Percentiles rank a stretch among this genome's conserved stretches.
These are phyloP conservation scores for Nothocercus julius DNA, from an alignment of 2,113 vertebrate species.

Conservation along the genomic window DNA sequence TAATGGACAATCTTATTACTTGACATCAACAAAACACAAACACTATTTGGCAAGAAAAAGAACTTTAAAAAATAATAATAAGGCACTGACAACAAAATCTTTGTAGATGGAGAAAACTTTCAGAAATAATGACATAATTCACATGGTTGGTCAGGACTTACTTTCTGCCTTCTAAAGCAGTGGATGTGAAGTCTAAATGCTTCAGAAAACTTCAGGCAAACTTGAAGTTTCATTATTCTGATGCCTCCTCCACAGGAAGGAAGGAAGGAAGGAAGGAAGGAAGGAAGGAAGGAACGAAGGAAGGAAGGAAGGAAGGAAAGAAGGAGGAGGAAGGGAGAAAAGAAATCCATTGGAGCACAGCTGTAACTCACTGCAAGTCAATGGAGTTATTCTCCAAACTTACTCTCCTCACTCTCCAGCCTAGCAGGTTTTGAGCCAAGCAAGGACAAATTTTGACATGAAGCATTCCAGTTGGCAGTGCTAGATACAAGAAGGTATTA, in stretches of 20 bases:
- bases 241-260: too few species aligned
- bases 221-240: not conserved
- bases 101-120: not conserved
- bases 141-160: not conserved
- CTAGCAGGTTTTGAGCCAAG: not conserved
- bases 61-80: not conserved
- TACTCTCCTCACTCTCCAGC: fast-evolving
- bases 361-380: fast-evolving
- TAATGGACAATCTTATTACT: not conserved
- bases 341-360: not conserved
- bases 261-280: too few species aligned
- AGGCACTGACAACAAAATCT: not conserved
- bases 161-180: not conserved
- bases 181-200: not conserved
- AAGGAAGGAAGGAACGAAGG: too few species aligned
- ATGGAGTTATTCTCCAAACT: not conserved
- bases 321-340: too few species aligned
- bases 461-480: not conserved
- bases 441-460: not conserved
- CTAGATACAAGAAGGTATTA: fast-evolving
- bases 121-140: not conserved
- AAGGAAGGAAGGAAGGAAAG: too few species aligned
- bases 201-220: not conserved
- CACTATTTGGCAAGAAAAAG: not conserved
- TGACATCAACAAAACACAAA: not conserved